Conservation (phyloP, 2,797 vertebrate genomes). For the Dendrocincla tyrannina region DNA sequence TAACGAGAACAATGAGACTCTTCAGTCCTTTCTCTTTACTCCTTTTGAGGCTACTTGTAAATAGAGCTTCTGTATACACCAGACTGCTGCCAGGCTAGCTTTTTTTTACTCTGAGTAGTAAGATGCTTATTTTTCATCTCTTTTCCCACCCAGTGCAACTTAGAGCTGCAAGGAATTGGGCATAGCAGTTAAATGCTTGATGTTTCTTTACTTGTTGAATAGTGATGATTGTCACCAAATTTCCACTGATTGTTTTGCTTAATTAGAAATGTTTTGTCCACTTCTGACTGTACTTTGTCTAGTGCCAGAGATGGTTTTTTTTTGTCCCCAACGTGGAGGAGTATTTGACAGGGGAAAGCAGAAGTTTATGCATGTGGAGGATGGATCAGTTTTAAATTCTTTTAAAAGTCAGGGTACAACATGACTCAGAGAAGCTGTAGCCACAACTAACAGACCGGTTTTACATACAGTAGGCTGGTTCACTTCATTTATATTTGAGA, state of each 20-base stretch:
- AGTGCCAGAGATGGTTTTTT: background rate
- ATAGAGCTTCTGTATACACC: background rate
- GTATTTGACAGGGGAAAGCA: background rate
- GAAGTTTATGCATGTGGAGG: background rate
- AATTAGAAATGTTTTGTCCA: background rate
- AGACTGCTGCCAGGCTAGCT: background rate
- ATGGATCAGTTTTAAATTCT: background rate
- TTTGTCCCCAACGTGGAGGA: background rate
- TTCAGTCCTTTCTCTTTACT: background rate
- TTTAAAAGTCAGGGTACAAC: background rate
- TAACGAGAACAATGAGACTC: background rate
- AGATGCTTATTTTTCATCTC: background rate
- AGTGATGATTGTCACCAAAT: background rate
- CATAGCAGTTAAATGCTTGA: background rate
- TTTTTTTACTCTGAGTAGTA: background rate
- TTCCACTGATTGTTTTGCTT: background rate
- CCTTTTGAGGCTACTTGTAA: background rate
- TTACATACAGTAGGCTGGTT: background rate
- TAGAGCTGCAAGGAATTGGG: background rate
- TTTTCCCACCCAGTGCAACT: background rate
- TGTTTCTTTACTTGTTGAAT: background rate
- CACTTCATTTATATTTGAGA: background rate
- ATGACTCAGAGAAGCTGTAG: background rate
- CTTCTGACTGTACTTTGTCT: background rate
- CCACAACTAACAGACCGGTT: background rate